Evolutionary conservation across 2,888 invertebrate genomes (phyloP).

Genomic region (Clivina fossor): DNA sequence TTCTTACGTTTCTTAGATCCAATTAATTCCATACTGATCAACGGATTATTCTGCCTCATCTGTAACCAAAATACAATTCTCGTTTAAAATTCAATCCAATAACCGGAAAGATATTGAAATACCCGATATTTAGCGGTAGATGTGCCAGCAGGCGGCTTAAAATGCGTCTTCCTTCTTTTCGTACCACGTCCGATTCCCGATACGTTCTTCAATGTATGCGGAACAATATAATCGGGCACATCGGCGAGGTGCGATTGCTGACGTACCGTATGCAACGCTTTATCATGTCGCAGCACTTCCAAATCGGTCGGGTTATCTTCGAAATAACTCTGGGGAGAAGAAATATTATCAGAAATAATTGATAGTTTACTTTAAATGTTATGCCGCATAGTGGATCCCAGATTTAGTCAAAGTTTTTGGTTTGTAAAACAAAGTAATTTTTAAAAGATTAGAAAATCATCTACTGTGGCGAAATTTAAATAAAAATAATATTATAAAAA

Average conservation of each 20-base stretch:
- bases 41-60: slow-evolving; percentile 68
- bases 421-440: too few relatives aligned
- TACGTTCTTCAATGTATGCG: slow-evolving; percentile 71
- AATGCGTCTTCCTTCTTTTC: slow-evolving; percentile 42
- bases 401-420: too few relatives aligned
- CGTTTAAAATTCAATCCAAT: background rate
- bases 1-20: slow-evolving; percentile 58
- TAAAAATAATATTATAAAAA: too few relatives aligned
- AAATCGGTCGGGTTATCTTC: slow-evolving; percentile 89
- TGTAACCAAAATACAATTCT: slow-evolving; percentile 49
- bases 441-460: background rate
- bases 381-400: too few relatives aligned
- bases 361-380: too few relatives aligned
- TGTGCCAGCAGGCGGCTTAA: slow-evolving; percentile 43
- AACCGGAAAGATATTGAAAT: slow-evolving; percentile 16
- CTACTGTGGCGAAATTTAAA: background rate
- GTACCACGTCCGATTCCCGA: slow-evolving; percentile 49
- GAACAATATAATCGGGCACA: slow-evolving; percentile 91
- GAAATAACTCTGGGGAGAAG: slow-evolving; percentile 73
- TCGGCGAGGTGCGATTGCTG: slow-evolving; percentile 83
- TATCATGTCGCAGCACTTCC: slow-evolving; percentile 81
- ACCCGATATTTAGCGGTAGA: slow-evolving; percentile 43
- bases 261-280: slow-evolving; percentile 81
- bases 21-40: slow-evolving; percentile 66
- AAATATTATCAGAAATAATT: slow-evolving; percentile 18